Evolutionary conservation across 2,797 vertebrate genomes (phyloP).

Genomic region (Odontamblyopus rebecca): DNA sequence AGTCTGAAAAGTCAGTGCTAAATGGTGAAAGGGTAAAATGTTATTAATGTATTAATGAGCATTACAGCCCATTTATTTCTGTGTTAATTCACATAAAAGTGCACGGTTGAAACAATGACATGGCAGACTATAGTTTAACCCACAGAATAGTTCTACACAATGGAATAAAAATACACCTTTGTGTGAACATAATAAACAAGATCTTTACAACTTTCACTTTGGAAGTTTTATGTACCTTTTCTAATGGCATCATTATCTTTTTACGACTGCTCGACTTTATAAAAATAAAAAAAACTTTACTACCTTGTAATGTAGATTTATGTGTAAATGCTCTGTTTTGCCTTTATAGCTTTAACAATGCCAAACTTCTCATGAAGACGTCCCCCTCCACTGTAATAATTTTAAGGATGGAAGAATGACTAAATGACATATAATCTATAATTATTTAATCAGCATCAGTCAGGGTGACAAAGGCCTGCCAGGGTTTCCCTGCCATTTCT

Average conservation of each 20-base stretch:
- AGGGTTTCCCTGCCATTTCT: slow-evolving; percentile 49
- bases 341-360: background rate
- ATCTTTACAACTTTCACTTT: background rate
- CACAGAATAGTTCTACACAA: background rate
- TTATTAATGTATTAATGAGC: background rate
- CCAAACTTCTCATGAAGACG: background rate
- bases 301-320: slow-evolving; percentile 2
- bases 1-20: background rate
- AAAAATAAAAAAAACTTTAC: slow-evolving; percentile 1
- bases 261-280: background rate
- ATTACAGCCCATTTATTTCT: background rate
- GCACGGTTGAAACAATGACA: background rate
- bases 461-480: slow-evolving; percentile 31
- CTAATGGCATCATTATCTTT: slow-evolving; percentile 9
- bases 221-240: background rate
- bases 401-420: background rate
- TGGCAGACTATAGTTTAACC: background rate
- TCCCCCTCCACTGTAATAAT: background rate
- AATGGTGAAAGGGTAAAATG: too few relatives aligned
- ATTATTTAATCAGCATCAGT: background rate
- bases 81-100: background rate
- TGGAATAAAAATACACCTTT: background rate
- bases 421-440: background rate
- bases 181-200: slow-evolving; percentile 1
- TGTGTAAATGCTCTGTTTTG: background rate